These are phyloP conservation scores for Montipora sp. DNA, from an alignment of 64 coral and sea anemone genomes.

Conservation along the genomic window DNA sequence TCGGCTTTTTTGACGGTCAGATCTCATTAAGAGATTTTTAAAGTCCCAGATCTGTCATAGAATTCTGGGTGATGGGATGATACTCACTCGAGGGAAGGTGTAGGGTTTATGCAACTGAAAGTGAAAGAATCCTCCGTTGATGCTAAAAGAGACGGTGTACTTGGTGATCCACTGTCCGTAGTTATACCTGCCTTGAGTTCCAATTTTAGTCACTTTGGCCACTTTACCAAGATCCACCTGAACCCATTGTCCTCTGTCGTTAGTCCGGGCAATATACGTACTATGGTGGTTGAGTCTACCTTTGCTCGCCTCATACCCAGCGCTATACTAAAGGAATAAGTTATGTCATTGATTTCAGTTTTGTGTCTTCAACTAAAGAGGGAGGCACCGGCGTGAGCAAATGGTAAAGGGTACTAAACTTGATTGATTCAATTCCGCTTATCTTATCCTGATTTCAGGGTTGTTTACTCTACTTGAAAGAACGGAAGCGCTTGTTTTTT, in stretches of 20 bases:
- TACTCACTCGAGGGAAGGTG: background rate
- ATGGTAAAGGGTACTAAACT: too few species aligned
- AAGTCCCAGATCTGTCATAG: too few species aligned
- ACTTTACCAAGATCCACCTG: constrained; percentile 52
- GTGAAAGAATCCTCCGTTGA: constrained; percentile 16
- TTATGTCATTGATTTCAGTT: too few species aligned
- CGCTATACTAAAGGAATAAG: constrained; percentile 1
- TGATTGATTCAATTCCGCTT: too few species aligned
- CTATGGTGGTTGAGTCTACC: background rate
- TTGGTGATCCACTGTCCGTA: background rate
- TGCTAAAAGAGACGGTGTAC: constrained; percentile 5
- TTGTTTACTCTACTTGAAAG: too few species aligned
- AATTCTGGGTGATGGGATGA: too few species aligned
- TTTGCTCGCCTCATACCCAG: background rate
- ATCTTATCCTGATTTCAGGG: too few species aligned
- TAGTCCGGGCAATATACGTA: background rate
- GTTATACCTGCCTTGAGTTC: constrained; percentile 24
- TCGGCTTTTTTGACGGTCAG: too few species aligned
- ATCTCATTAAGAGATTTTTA: too few species aligned
- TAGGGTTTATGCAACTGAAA: constrained; percentile 17
- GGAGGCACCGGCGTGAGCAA: too few species aligned
- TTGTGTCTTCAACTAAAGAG: too few species aligned
- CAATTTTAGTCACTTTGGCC: constrained; percentile 51
- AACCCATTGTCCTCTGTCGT: background rate
- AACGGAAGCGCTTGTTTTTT: too few species aligned